A percentile compares a stretch with the other conserved stretches of the same genome.
Conservation (phyloP, 2,113 vertebrate genomes). For the Dissostichus mawsoni region DNA sequence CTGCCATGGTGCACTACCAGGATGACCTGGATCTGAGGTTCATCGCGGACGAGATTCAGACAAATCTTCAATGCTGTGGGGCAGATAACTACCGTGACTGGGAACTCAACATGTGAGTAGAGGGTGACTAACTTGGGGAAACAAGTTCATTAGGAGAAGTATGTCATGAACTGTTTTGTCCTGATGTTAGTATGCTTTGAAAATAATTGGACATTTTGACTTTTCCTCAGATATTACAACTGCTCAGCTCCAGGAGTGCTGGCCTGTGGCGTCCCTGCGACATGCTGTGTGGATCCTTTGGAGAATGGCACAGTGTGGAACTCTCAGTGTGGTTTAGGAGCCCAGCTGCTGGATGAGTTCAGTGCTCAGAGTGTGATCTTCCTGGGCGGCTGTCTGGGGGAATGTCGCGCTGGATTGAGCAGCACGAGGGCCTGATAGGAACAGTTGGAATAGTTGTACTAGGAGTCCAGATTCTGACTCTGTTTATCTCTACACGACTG, state of each 20-base stretch:
- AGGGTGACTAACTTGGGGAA: neutral
- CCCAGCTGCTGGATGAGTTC: slow-evolving; percentile 80
- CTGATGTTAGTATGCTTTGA: neutral
- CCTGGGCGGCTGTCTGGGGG: slow-evolving; percentile 86
- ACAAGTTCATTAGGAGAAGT: neutral
- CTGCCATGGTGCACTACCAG: slow-evolving; percentile 89
- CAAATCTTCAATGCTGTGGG: slow-evolving; percentile 90
- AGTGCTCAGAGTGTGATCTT: slow-evolving; percentile 80
- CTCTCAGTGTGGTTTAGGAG: slow-evolving; percentile 87
- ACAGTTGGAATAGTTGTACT: slow-evolving; percentile 21
- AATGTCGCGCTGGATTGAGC: slow-evolving; percentile 83
- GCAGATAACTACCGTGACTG: slow-evolving; percentile 90
- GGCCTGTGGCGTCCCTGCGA: slow-evolving; percentile 91
- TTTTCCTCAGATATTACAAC: slow-evolving; percentile 90
- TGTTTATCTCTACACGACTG: slow-evolving; percentile 81
- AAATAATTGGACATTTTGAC: neutral
- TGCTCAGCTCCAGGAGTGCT: slow-evolving; percentile 89
- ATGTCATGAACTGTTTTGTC: neutral
- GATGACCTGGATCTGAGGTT: slow-evolving; percentile 91
- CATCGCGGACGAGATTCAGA: slow-evolving; percentile 91
- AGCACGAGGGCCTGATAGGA: slow-evolving; percentile 65
- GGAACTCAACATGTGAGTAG: slow-evolving; percentile 91
- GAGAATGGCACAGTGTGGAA: slow-evolving; percentile 87
- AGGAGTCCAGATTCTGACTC: slow-evolving; percentile 80
- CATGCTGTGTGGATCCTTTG: slow-evolving; percentile 89